Evolutionary conservation across 2,888 invertebrate genomes (phyloP), one percentile per base, ranked within the genome.

Genomic region (Tryphoninae sp.): DNA sequence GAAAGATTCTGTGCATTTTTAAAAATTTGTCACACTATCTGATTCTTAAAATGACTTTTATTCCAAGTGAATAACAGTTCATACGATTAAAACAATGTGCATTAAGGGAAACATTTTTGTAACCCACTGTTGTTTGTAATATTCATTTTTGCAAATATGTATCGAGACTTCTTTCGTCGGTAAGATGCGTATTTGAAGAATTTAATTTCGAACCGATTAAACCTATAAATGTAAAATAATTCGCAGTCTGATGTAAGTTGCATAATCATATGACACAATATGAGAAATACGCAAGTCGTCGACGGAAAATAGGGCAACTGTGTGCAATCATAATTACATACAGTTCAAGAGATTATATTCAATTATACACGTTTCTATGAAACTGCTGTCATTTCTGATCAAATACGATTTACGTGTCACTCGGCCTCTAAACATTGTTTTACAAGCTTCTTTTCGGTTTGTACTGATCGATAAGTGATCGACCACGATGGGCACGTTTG

Each of bases 291-390:
- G 11, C 23, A 58, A 22, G 4, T 23, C 22, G 58, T 58, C 22
- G 16, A 58, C 11, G 19, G 19, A 19, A 58, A 58, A 58, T 0
- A 11, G 2, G 33, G 23, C 7, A 22, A 58, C 1, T 2, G 23
- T 22, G n/a, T 22, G 40, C 22, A 19, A 19, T 19, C 19, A 19
- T 45, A 55, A 68, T 42, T 61, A 19, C 61, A 45, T 45, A 67
- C n/a, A 1, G 23, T 69, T 45, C 65, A 33, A 61, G 61, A 59
- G 65, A 26, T 49, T 75, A 65, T 78, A 81, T 73, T 58, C 49
- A n/a, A 58, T 59, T 76, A 67, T 61, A 59, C 69, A 64, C 64
- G 51, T 55, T 55, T 65, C 42, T 13, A 67, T 11, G 23, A 49
- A 49, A 13, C n/a, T 61, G 61, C 1, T 11, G 8, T 64, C 2